These are phyloP conservation scores for Amblyraja radiata DNA, from an alignment of 2,797 vertebrate species.

Conservation along the genomic window DNA sequence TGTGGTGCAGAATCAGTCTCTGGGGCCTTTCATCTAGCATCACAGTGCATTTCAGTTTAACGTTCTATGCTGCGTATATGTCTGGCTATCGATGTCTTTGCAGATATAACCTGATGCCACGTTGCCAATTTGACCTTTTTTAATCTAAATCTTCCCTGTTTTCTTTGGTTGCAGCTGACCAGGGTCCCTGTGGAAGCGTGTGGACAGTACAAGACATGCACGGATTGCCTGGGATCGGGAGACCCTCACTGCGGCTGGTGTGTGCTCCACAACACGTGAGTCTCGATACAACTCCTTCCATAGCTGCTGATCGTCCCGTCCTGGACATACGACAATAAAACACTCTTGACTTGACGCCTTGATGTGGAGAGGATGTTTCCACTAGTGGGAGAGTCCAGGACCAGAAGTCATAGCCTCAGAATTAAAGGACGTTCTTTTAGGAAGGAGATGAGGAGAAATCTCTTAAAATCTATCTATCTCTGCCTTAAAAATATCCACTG, in stretches of 20 bases:
- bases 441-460: too few species aligned
- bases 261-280: constrained; percentile 93
- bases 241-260: constrained; percentile 98
- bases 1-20: too few species aligned
- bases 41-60: background rate
- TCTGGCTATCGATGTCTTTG: background rate
- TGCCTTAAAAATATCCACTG: too few species aligned
- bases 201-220: constrained; percentile 78
- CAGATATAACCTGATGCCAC: background rate
- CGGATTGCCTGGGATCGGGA: constrained; percentile 81
- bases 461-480: too few species aligned
- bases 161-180: constrained; percentile 65
- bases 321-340: too few species aligned
- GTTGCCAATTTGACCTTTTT: too few species aligned
- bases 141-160: background rate
- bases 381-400: too few species aligned
- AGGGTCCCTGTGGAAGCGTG: constrained; percentile 90
- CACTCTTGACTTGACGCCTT: too few species aligned
- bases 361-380: too few species aligned
- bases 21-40: background rate
- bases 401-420: too few species aligned
- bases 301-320: too few species aligned
- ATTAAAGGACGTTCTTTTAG: too few species aligned
- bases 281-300: constrained; percentile 42
- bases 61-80: background rate